A percentile compares a stretch with the other conserved stretches of the same genome.
phyloP scores from a whole-genome alignment of 2,113 vertebrate genomes.

The Cranoglanis bouderius region DNA sequence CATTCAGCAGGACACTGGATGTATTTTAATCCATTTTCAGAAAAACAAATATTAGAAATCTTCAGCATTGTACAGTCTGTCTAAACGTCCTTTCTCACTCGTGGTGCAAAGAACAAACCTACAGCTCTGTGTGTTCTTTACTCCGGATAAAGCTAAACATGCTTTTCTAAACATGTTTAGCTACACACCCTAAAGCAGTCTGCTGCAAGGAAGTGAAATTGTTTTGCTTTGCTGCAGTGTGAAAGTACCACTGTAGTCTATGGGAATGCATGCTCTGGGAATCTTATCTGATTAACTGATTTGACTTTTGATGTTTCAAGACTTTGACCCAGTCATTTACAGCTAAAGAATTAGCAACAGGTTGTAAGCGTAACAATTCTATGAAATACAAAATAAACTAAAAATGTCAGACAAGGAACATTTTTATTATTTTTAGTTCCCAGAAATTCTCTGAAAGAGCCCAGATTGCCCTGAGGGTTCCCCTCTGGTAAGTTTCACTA shows the following conservation, averaged over 20 bases:
- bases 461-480: neutral
- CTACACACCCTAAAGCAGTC: neutral
- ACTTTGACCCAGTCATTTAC: neutral
- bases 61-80: neutral
- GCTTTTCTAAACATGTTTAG: neutral
- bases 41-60: neutral
- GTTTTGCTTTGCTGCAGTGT: neutral
- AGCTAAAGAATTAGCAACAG: neutral
- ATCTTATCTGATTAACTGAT: neutral
- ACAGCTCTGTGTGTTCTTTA: neutral
- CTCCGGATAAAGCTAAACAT: neutral
- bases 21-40: neutral
- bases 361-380: neutral
- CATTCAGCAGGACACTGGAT: neutral
- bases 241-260: neutral
- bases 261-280: neutral
- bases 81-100: neutral
- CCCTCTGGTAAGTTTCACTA: neutral
- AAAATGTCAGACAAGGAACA: neutral
- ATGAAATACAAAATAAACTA: neutral
- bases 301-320: neutral
- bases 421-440: neutral
- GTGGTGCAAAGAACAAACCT: neutral
- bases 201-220: neutral
- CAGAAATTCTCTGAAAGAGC: neutral